A percentile compares a stretch with the other conserved stretches of the same genome.
Conservation (phyloP, 92 coral and sea anemone genomes). For the Zoanthus gigantus region DNA sequence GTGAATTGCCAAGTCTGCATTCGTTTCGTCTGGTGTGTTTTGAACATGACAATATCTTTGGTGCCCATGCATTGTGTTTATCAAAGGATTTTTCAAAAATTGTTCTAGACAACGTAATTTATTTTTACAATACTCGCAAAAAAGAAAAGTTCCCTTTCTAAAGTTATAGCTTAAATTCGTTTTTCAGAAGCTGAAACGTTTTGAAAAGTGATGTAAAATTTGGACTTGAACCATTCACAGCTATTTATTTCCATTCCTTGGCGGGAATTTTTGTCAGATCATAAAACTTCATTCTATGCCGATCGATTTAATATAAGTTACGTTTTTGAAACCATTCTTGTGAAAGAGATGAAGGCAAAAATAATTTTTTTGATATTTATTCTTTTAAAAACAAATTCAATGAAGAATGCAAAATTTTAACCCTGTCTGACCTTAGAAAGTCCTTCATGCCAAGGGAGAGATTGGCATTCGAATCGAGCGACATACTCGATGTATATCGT, state of each 20-base stretch:
- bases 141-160: no score
- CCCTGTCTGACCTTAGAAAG: slow-evolving; percentile 33
- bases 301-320: neutral
- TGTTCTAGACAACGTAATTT: no score
- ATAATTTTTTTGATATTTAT: neutral
- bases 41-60: no score
- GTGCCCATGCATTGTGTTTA: no score
- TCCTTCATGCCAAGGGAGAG: neutral
- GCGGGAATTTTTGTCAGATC: neutral
- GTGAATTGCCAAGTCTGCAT: no score
- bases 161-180: no score
- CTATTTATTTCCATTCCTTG: neutral
- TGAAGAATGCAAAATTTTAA: neutral
- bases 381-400: neutral
- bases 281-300: neutral
- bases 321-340: neutral
- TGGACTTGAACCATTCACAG: no score
- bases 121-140: no score
- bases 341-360: neutral
- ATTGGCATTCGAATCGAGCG: neutral
- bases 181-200: no score
- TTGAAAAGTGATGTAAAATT: no score
- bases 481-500: neutral
- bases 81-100: no score
- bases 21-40: no score